These are phyloP conservation scores for Notocelia uddmanniana DNA, from an alignment of 2,888 invertebrate species.

Conservation along the genomic window DNA sequence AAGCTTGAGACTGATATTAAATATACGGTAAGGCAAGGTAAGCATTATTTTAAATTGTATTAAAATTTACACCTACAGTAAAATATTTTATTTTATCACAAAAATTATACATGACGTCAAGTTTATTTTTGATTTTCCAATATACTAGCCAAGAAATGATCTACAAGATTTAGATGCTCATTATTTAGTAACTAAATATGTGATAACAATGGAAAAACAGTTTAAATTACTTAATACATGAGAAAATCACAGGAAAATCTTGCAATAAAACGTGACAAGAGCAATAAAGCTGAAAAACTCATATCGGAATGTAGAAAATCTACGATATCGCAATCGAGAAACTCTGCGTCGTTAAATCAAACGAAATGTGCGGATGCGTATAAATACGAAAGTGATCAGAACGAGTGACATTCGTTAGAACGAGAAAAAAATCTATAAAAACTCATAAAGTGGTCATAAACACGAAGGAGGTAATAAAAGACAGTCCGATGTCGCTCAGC, in stretches of 20 bases:
- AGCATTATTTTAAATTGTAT: background rate
- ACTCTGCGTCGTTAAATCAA: slow-evolving; percentile 39
- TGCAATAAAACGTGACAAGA: slow-evolving; percentile 13
- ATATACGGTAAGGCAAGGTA: background rate
- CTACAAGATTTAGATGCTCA: background rate
- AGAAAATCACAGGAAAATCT: background rate
- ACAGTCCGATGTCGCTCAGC: slow-evolving; percentile 81
- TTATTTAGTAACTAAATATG: background rate
- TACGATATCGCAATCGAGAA: slow-evolving; percentile 39
- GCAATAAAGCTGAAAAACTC: slow-evolving; percentile 20
- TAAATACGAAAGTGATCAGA: slow-evolving; percentile 62
- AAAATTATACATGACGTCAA: background rate
- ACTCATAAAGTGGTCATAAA: slow-evolving; percentile 85
- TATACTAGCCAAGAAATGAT: background rate
- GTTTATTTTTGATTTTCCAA: background rate
- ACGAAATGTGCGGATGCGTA: slow-evolving; percentile 67
- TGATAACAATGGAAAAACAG: too few relatives aligned
- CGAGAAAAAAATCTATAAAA: slow-evolving; percentile 82
- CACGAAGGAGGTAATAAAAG: slow-evolving; percentile 84
- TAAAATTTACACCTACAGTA: background rate
- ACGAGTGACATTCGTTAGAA: slow-evolving; percentile 74
- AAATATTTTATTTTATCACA: background rate
- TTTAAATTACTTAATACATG: too few relatives aligned
- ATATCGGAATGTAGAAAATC: slow-evolving; percentile 36
- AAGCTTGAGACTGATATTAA: background rate